Evolutionary conservation across 2,888 invertebrate species (phyloP).

Genomic region (Sminthurinus aureus): DNA sequence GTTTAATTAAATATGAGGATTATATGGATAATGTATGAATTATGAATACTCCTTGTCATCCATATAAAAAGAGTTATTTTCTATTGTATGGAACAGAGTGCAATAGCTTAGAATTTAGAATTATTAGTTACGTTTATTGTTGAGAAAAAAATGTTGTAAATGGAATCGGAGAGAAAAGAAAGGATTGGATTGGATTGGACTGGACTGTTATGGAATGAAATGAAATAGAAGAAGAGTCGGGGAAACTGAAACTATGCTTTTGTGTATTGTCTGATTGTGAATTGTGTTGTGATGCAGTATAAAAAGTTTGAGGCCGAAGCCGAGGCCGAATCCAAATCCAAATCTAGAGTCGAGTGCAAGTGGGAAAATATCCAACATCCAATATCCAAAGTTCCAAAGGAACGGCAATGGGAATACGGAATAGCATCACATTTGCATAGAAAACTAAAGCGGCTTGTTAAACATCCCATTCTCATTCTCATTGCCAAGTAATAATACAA

Average conservation of each 20-base stretch:
- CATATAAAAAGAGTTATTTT: background rate
- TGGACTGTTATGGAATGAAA: background rate
- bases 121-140: conserved; percentile 18
- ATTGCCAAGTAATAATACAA: background rate
- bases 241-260: conserved; percentile 10
- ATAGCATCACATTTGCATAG: conserved; percentile 47
- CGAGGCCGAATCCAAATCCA: too few relatives aligned
- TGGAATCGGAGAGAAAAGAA: background rate
- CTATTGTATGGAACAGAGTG: background rate
- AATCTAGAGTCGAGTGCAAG: background rate
- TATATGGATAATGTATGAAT: background rate
- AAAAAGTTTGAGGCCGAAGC: background rate
- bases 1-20: conserved; percentile 19
- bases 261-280: conserved; percentile 1
- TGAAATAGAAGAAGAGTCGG: conserved; percentile 13
- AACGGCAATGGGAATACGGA: too few relatives aligned
- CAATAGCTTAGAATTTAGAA: background rate
- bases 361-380: too few relatives aligned
- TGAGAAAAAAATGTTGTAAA: conserved; percentile 17
- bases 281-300: background rate
- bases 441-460: conserved; percentile 50
- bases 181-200: conserved; percentile 8
- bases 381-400: background rate
- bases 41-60: background rate
- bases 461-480: background rate